phyloP scores from a whole-genome alignment of 1,140 invertebrate species.

The Zaprionus taronus region DNA sequence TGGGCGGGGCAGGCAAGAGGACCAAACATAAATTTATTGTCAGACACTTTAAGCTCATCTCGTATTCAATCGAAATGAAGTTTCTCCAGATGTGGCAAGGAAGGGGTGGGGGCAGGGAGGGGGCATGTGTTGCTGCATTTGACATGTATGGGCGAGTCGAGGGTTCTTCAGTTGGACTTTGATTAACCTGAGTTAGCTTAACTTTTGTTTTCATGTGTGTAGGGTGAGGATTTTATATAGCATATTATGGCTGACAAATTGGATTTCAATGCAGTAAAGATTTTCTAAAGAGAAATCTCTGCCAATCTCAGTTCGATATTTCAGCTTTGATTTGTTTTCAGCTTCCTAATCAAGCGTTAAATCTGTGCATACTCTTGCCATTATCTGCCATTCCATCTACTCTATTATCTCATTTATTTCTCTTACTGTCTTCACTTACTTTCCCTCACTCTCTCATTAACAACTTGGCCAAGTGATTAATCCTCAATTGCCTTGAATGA shows the following conservation, averaged over 20 bases:
- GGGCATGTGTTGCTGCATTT: slow-evolving; percentile 15
- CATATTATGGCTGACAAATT: slow-evolving; percentile 17
- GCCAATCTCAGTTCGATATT: background rate
- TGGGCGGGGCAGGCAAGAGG: background rate
- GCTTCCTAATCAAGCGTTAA: background rate
- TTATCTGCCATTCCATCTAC: background rate
- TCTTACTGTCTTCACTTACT: background rate
- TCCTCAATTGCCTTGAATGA: background rate
- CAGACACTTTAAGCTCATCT: slow-evolving; percentile 13
- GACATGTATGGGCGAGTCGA: slow-evolving; percentile 36
- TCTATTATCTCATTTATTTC: background rate
- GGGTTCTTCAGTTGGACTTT: slow-evolving; percentile 36
- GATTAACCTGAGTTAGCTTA: slow-evolving; percentile 29
- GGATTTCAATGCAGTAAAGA: background rate
- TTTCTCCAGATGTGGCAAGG: background rate
- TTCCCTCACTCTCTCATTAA: background rate
- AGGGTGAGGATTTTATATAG: slow-evolving; percentile 44
- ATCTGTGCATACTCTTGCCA: background rate
- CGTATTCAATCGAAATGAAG: slow-evolving; percentile 12
- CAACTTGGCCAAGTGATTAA: slow-evolving; percentile 13
- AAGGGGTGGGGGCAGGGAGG: background rate
- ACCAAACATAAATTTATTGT: slow-evolving; percentile 23
- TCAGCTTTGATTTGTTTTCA: background rate
- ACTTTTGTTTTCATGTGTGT: background rate
- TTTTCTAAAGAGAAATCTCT: background rate